Conservation (phyloP, 2,113 vertebrate species). For the Meles meles region DNA sequence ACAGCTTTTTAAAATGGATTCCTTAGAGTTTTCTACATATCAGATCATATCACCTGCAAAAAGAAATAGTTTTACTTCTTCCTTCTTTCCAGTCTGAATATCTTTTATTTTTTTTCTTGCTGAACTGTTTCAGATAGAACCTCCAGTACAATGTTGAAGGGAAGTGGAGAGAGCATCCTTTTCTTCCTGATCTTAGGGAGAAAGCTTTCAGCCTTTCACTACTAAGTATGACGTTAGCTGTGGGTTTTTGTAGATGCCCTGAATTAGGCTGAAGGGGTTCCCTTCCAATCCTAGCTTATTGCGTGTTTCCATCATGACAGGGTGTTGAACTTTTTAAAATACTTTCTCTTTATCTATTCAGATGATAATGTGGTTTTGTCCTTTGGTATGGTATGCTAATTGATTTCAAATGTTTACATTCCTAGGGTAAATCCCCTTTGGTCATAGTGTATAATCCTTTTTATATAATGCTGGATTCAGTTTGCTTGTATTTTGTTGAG, state of each 20-base stretch:
- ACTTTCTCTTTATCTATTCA: background rate
- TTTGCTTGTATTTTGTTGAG: background rate
- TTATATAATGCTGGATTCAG: background rate
- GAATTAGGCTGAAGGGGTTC: background rate
- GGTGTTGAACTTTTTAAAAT: background rate
- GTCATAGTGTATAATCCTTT: background rate
- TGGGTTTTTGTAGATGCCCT: background rate
- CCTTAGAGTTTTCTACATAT: background rate
- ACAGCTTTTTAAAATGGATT: background rate
- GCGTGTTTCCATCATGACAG: background rate
- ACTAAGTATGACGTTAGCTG: background rate
- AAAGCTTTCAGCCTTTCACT: background rate
- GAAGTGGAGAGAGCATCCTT: background rate
- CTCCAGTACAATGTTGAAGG: background rate
- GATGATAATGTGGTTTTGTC: background rate
- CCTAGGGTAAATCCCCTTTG: background rate
- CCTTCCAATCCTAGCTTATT: background rate
- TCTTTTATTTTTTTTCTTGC: background rate
- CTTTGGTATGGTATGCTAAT: background rate
- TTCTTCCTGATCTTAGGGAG: background rate
- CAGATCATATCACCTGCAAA: background rate
- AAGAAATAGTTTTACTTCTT: background rate
- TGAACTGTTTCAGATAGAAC: background rate
- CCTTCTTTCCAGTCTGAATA: background rate
- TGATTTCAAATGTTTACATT: background rate